phyloP scores from a whole-genome alignment of 2,888 invertebrate genomes.

The Homarus gammarus region DNA sequence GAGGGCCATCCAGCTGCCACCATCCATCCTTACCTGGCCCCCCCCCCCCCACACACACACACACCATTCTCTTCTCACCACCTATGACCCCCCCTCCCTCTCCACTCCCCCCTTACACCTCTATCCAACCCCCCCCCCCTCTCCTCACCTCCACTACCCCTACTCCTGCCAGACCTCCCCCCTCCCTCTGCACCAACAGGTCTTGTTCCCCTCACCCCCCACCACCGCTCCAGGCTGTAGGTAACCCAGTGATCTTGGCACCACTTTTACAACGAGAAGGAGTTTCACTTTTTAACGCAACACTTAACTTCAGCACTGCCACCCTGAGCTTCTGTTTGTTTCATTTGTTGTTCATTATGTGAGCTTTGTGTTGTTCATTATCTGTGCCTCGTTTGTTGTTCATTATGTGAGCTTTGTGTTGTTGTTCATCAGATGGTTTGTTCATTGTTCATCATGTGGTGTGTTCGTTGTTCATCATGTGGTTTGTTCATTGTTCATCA shows the following conservation, averaged over 20 bases:
- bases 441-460: no score
- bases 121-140: background rate
- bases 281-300: slow-evolving; percentile 20
- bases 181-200: background rate
- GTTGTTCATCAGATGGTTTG: no score
- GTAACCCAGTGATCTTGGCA: slow-evolving; percentile 12
- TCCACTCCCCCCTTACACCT: no score
- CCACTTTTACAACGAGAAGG: background rate
- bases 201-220: background rate
- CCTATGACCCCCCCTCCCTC: no score
- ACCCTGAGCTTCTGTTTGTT: background rate
- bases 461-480: no score
- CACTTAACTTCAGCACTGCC: background rate
- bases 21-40: no score
- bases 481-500: no score
- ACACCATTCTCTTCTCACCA: background rate
- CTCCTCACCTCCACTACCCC: background rate
- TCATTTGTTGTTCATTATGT: background rate
- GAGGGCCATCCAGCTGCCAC: no score
- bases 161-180: background rate
- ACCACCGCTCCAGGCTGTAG: background rate
- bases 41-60: background rate
- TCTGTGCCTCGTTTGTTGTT: no score
- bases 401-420: no score
- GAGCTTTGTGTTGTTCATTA: no score